Evolutionary conservation across 1,140 invertebrate genomes (phyloP).

Genomic region (silkworm (Bombyx mori)): DNA sequence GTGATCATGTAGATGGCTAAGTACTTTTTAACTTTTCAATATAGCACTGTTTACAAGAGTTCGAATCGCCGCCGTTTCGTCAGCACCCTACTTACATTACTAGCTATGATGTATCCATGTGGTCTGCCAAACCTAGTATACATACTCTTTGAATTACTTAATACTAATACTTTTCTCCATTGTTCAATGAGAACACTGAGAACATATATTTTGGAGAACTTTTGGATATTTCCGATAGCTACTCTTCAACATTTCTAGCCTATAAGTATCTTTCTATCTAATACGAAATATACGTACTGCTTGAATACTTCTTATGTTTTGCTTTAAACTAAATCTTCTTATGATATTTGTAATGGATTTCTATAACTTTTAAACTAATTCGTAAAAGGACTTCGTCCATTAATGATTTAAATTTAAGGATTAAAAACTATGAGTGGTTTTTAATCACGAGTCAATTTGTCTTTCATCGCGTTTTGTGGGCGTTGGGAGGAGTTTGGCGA

Average conservation of each 20-base stretch:
- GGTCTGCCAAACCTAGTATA: no score
- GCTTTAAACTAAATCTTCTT: constrained; percentile 33
- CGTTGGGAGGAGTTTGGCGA: constrained; percentile 30
- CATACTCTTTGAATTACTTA: neutral
- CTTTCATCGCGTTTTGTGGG: constrained; percentile 32
- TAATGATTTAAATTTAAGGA: neutral
- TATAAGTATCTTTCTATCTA: constrained; percentile 25
- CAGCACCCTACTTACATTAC: no score
- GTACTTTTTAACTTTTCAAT: constrained; percentile 17
- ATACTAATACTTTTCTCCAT: constrained; percentile 21
- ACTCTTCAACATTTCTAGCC: constrained; percentile 25
- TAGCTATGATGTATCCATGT: no score
- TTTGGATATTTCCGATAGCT: constrained; percentile 47
- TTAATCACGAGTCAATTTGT: constrained; percentile 40
- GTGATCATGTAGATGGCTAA: constrained; percentile 17
- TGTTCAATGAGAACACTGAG: constrained; percentile 25
- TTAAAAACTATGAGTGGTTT: constrained; percentile 20
- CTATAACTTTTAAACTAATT: constrained; percentile 10
- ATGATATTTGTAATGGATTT: constrained; percentile 29
- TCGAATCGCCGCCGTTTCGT: no score
- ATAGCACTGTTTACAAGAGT: constrained; percentile 12
- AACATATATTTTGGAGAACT: constrained; percentile 40
- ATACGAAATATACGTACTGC: constrained; percentile 24
- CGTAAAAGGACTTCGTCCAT: neutral
- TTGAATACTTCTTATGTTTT: constrained; percentile 27